Evolutionary conservation across 2,113 vertebrate genomes (phyloP), one percentile per base, ranked within the genome.

Genomic region (Onychostruthus taczanowskii): DNA sequence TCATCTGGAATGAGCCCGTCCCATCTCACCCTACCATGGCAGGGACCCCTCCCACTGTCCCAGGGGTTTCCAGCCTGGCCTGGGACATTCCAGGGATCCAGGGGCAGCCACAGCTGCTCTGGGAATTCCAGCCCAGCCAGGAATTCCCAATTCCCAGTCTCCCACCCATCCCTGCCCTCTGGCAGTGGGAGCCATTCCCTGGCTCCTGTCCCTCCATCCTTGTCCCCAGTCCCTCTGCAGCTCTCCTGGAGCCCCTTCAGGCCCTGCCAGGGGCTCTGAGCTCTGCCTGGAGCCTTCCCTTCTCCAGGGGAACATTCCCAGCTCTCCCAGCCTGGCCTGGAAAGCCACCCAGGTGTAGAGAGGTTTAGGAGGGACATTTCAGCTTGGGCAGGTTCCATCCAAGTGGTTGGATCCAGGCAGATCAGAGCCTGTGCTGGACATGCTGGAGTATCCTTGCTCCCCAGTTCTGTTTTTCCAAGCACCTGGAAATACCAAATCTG

Each of bases 391-490:
- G 18, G 1, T 31, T 59, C 68, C 16, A 5, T 41, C 33, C 69
- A 2, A 7, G 44, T 10, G 64, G 12, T 15, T 58, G 50, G n/a
- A 14, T 56, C 59, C 77, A 31, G 62, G 49, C 39, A 35, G 41
- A 3, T 16, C 10, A 15, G 12, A 22, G 21, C 37, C 46, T 2
- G 14, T 5, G 0, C 4, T 59, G 79, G 35, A 12, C 24, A 1
- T 49, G 30, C 31, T 72, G 80, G 16, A 44, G 16, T 13, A 2
- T 7, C 64, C 37, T 19, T 62, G 39, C 39, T 87, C 49, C 73
- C 30, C 3, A 2, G 0, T 46, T 22, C 19, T 11, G 2, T 31
- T n/a, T 41, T 33, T 59, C 70, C 46, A 33, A 10, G 37, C 5
- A 2, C 12, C 41, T 76, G 66, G 44, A 55, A 83, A 56, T 74